Base-by-base conservation (phyloP, 2,797 vertebrate species). In the Coluber constrictor region DNA sequence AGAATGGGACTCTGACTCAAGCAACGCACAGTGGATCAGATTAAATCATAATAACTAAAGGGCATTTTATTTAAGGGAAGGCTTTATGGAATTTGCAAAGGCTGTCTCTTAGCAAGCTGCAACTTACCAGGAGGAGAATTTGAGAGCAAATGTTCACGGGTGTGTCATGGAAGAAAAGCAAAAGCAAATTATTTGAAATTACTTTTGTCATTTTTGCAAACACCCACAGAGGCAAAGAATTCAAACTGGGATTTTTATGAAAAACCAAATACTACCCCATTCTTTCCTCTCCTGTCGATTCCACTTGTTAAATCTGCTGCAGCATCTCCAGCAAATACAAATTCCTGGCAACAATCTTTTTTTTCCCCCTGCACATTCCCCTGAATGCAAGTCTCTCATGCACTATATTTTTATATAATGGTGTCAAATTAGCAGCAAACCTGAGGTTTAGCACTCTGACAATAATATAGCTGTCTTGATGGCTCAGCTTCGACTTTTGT, bases 401-500 rank as follows among this genome's bases (percentile, higher is more conserved):
- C 91, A 74, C 91, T 93, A 32, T 95, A 57, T 95, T 97, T 96
- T 83, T 47, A 83, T 95, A 83, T 95, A 97, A 96, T 93, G 96
- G 92, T 95, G 88, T 96, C 95, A 97, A 93, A 96, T 96, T 97
- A 97, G 95, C 95, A 96, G 94, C 96, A 97, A 97, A 95, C 51
- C 74, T 57, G 92, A 97, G 90, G 79, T 96, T 90, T 95, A 95
- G 94, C 93, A 96, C 95, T 96, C 94, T 97, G 96, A 96, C 97
- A 98, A 95, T 97, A 95, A 97, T 97, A 96, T 95, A 96, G 95
- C 94, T 97, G 96, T 96, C 96, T 97, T 87, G 96, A 96, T 91
- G 94, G 93, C 54, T 96, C 95, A 96, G 94, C 95, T 95, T 96
- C 94, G 96, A 96, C 93, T 93, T 96, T 94, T 96, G 96, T 94